A percentile compares a stretch with the other conserved stretches of the same genome.
phyloP scores from a whole-genome alignment of 2,888 invertebrate species.

The Celastrina argiolus region DNA sequence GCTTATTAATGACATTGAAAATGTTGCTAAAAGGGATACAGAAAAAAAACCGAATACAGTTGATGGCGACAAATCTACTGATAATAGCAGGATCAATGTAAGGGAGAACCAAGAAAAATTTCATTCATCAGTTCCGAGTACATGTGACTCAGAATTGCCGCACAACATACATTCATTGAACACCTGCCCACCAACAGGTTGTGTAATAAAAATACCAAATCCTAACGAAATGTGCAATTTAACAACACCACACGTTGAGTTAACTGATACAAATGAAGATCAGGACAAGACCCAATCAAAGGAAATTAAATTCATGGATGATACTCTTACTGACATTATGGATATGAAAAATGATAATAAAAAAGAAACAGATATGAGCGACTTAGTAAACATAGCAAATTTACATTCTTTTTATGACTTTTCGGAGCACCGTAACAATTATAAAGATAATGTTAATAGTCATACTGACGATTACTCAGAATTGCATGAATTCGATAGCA shows the following conservation, averaged over 20 bases:
- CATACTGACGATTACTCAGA: conserved; percentile 24
- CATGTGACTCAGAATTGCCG: background rate
- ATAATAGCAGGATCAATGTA: conserved; percentile 52
- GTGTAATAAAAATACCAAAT: background rate
- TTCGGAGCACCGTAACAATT: conserved; percentile 11
- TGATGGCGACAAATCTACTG: conserved; percentile 57
- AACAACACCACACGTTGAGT: background rate
- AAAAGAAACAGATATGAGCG: conserved; percentile 51
- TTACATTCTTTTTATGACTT: conserved; percentile 36
- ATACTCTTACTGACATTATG: conserved; percentile 36
- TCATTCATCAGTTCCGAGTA: conserved; percentile 28
- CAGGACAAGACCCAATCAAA: conserved; percentile 37
- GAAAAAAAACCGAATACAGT: conserved; percentile 65
- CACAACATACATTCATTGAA: background rate
- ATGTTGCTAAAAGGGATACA: conserved; percentile 63
- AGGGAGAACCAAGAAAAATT: conserved; percentile 52
- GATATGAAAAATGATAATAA: conserved; percentile 54
- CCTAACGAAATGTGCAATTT: background rate
- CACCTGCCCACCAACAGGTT: background rate
- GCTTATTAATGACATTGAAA: conserved; percentile 49
- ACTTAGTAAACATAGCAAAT: conserved; percentile 38
- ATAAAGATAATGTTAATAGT: conserved; percentile 27
- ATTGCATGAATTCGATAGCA: conserved; percentile 35
- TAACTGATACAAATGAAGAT: conserved; percentile 32
- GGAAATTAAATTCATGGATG: conserved; percentile 36